Base-by-base conservation (phyloP, 2,113 vertebrate genomes). In the Tapirus terrestris region DNA sequence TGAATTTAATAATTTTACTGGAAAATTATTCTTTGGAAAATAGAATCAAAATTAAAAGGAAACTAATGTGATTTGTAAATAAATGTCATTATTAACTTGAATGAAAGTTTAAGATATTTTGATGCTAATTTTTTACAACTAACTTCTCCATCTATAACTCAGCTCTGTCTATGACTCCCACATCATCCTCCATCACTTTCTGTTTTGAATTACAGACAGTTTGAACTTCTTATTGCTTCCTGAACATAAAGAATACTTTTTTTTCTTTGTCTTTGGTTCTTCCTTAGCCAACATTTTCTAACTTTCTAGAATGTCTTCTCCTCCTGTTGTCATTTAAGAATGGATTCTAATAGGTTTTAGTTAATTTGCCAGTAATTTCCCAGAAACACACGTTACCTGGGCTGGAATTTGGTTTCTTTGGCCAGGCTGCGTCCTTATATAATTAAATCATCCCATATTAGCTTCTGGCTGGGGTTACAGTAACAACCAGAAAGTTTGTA, bases 1-100 rank as follows among this genome's bases (percentile, higher is more conserved):
- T 33, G n/a, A 56, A 91, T 87, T 84, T 72, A 68, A 58, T 96
- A 31, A 77, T 89, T 90, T 92, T 65, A 92, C 31, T 70, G 76
- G 70, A 61, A 93, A 68, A 60, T 43, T 91, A 87, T 81, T 81
- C 45, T 72, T 96, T 29, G 82, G 48, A 65, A 97, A 91, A 89
- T 29, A 31, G 63, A 81, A 72, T 79, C 4, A 67, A 91, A 79
- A 58, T 90, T 90, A 83, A 76, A 84, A 88, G 51, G 20, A 67
- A 70, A 81, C n/a, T 82, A 60, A 83, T 92, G 43, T 75, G 85
- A 89, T 83, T 92, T 91, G 31, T 91, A 75, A 79, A 53, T 91
- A 87, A 97, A 75, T 67, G 20, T 51, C 17, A 45, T 51, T 79
- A 36, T 58, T 70, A 93, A 53, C 14, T 60, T 43, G 18, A 88